phyloP scores from a whole-genome alignment of 2,113 vertebrate genomes.

The Empidonax traillii region DNA sequence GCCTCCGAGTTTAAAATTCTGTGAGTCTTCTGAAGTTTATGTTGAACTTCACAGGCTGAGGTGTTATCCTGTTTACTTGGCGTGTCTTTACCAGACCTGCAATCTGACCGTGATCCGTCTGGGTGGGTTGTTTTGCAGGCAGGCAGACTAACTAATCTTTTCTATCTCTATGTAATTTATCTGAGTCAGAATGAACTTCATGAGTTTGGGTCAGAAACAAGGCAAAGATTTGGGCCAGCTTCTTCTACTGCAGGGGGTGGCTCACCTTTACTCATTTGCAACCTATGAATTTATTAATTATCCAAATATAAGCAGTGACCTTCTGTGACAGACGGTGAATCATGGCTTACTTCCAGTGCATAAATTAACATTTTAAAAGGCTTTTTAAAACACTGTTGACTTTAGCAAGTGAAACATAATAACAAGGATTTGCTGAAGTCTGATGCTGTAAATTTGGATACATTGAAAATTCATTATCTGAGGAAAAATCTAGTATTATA shows the following conservation, averaged over 20 bases:
- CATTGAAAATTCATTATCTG: background rate
- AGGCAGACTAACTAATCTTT: background rate
- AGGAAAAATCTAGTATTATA: constrained; percentile 8
- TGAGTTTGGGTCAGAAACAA: background rate
- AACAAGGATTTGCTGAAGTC: constrained; percentile 8
- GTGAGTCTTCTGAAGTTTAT: background rate
- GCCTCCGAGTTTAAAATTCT: background rate
- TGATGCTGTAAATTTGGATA: background rate
- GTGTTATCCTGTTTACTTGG: background rate
- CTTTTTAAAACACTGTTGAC: constrained; percentile 8
- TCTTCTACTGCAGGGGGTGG: background rate
- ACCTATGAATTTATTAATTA: constrained; percentile 18
- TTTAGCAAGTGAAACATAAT: constrained; percentile 12
- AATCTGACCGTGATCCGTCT: background rate
- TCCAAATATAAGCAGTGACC: constrained; percentile 40
- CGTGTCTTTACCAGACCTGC: background rate
- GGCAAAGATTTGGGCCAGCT: constrained; percentile 19
- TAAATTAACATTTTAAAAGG: constrained; percentile 49
- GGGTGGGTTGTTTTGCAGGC: background rate
- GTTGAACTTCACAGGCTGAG: background rate
- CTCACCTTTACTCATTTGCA: constrained; percentile 8
- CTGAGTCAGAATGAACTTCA: background rate
- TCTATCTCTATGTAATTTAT: background rate
- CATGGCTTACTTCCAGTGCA: constrained; percentile 8
- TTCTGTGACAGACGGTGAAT: constrained; percentile 48